phyloP scores from a whole-genome alignment of 2,113 vertebrate genomes.

The Cynocephalus volans region DNA sequence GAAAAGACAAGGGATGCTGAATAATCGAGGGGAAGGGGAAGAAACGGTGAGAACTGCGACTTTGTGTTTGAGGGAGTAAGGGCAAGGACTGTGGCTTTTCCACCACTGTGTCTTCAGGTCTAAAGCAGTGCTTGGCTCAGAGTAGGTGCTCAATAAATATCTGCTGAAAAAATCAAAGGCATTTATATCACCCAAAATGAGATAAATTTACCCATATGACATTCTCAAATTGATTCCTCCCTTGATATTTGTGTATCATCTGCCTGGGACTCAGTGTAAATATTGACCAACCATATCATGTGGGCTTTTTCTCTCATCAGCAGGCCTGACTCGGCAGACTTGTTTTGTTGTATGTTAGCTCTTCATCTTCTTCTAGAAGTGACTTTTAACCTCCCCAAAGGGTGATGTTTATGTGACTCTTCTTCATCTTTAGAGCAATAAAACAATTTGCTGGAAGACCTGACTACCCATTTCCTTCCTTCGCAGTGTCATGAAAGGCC shows the following conservation, averaged over 20 bases:
- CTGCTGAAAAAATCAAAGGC: slow-evolving; percentile 6
- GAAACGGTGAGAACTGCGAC: neutral
- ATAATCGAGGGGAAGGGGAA: neutral
- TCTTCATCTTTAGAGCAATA: slow-evolving; percentile 15
- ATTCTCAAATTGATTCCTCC: slow-evolving; percentile 37
- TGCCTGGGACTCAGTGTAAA: neutral
- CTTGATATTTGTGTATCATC: neutral
- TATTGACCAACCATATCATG: neutral
- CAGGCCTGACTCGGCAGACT: neutral
- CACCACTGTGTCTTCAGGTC: neutral
- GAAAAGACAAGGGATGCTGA: neutral
- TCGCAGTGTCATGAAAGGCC: neutral
- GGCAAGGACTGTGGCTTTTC: neutral
- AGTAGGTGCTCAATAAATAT: slow-evolving; percentile 34
- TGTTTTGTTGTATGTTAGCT: neutral
- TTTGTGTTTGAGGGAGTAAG: neutral
- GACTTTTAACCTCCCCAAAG: neutral
- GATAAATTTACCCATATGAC: neutral
- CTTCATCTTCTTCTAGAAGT: slow-evolving; percentile 9
- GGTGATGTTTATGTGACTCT: neutral
- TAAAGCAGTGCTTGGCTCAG: neutral
- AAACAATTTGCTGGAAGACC: neutral
- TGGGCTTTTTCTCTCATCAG: neutral
- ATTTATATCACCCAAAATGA: neutral
- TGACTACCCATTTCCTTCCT: neutral